Evolutionary conservation across 2,888 invertebrate species (phyloP).

Genomic region (Desoria tigrina): DNA sequence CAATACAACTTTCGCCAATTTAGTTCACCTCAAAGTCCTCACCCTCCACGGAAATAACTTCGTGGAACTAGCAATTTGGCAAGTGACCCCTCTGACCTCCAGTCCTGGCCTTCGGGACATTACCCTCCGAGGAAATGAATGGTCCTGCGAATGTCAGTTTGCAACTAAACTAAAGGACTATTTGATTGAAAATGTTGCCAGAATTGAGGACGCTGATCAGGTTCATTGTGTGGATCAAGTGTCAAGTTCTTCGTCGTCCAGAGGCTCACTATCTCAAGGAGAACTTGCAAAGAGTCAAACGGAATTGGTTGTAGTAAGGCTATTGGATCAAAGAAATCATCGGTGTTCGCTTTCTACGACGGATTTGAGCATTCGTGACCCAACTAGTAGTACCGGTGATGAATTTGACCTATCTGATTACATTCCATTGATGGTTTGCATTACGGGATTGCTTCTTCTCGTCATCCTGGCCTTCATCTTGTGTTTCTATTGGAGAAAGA

Average conservation of each 20-base stretch:
- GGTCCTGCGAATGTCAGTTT: conserved; percentile 81
- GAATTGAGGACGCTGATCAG: conserved; percentile 66
- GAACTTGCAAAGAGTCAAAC: conserved; percentile 24
- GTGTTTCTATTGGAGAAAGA: conserved; percentile 74
- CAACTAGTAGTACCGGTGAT: conserved; percentile 32
- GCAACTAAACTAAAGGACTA: conserved; percentile 74
- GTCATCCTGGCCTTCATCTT: conserved; percentile 69
- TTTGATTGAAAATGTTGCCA: conserved; percentile 67
- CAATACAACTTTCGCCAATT: conserved; percentile 70
- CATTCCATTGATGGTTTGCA: conserved; percentile 71
- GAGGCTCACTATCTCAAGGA: conserved; percentile 64
- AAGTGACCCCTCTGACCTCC: conserved; percentile 68
- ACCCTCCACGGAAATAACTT: conserved; percentile 73
- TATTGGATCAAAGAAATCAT: conserved; percentile 50
- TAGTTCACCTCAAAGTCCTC: conserved; percentile 68
- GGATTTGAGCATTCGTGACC: conserved; percentile 50
- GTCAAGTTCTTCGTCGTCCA: conserved; percentile 59
- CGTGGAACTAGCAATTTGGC: conserved; percentile 71
- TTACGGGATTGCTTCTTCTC: conserved; percentile 68
- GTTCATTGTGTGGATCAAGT: conserved; percentile 66
- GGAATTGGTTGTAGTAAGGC: conserved; percentile 47
- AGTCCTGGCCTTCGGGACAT: conserved; percentile 65
- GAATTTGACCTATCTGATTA: conserved; percentile 58
- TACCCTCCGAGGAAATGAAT: conserved; percentile 64
- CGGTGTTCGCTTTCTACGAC: conserved; percentile 42